Conservation (phyloP, 2,113 vertebrate genomes). For the Syngnathus floridae region DNA sequence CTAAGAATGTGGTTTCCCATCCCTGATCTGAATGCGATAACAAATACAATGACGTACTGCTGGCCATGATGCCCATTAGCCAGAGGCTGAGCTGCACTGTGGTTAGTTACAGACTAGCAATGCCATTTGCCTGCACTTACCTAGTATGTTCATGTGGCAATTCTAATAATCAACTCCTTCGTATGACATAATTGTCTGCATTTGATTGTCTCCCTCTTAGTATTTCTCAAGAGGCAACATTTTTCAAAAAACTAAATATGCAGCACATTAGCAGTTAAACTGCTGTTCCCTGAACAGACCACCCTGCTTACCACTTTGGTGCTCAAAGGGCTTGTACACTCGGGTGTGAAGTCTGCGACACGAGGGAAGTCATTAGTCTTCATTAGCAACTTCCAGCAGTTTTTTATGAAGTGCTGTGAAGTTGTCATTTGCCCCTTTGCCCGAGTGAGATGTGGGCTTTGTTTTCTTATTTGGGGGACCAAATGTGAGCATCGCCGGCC, state of each 20-base stretch:
- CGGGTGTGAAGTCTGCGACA: constrained; percentile 64
- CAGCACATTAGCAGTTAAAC: neutral
- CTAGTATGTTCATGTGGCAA: neutral
- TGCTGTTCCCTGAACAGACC: constrained; percentile 30
- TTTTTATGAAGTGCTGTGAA: constrained; percentile 76
- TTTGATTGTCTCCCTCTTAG: neutral
- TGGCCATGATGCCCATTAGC: too few relatives aligned
- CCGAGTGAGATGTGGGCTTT: constrained; percentile 60
- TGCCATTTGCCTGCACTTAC: neutral
- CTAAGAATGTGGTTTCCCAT: too few relatives aligned
- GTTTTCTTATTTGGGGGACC: constrained; percentile 66
- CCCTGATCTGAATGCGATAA: too few relatives aligned
- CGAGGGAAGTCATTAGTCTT: constrained; percentile 72
- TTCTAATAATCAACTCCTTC: neutral
- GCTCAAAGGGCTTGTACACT: constrained; percentile 58
- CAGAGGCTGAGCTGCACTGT: neutral
- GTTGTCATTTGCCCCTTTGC: constrained; percentile 69
- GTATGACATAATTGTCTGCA: too few relatives aligned
- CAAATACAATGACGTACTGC: too few relatives aligned
- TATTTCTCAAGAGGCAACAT: neutral
- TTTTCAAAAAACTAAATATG: neutral
- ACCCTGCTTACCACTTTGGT: constrained; percentile 46
- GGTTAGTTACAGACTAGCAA: neutral
- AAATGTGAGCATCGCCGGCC: constrained; percentile 61
- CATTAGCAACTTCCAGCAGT: constrained; percentile 76